Evolutionary conservation across 1,140 invertebrate genomes (phyloP).

Genomic region (Bombus terrestris): DNA sequence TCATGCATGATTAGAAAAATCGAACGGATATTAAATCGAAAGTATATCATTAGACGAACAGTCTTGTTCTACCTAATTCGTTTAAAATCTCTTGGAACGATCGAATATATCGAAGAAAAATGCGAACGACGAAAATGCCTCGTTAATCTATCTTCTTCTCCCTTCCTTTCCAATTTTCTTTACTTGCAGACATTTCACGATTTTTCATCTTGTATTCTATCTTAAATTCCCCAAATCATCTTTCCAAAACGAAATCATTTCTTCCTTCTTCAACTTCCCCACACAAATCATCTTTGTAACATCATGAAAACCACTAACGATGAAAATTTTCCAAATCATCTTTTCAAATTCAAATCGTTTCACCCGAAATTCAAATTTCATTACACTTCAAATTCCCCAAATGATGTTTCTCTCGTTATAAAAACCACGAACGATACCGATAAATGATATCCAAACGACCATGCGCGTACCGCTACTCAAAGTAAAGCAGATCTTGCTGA

Average conservation of each 20-base stretch:
- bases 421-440: background rate
- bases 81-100: slow-evolving; percentile 28
- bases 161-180: background rate
- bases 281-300: too few relatives aligned
- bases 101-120: slow-evolving; percentile 34
- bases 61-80: slow-evolving; percentile 11
- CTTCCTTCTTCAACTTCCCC: background rate
- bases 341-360: background rate
- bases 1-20: slow-evolving; percentile 4
- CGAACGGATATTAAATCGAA: slow-evolving; percentile 15
- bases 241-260: background rate
- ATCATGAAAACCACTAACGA: background rate
- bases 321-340: background rate
- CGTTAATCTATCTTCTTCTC: background rate
- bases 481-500: slow-evolving; percentile 41
- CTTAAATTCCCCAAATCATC: background rate
- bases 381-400: background rate
- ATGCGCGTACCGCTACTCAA: background rate
- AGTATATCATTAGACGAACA: background rate
- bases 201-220: too few relatives aligned
- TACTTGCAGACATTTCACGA: background rate
- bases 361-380: too few relatives aligned
- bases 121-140: slow-evolving; percentile 27
- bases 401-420: background rate
- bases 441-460: background rate